These are phyloP conservation scores for Sitobion miscanthi DNA, from an alignment of 1,140 invertebrate species.

Conservation along the genomic window DNA sequence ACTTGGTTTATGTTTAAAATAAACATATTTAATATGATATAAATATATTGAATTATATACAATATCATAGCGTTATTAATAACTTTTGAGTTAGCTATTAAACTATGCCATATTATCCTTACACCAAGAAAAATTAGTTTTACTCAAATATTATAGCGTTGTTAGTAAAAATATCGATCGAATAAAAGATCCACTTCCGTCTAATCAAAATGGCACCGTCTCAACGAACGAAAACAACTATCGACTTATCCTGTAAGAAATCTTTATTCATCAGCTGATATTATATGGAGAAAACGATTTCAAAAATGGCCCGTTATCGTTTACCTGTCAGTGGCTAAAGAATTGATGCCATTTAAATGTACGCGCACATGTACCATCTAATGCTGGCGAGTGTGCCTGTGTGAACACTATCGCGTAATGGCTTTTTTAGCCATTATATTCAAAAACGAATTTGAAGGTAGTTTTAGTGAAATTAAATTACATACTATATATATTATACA, in stretches of 20 bases:
- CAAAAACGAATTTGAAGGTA: background rate
- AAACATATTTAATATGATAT: background rate
- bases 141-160: background rate
- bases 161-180: background rate
- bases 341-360: background rate
- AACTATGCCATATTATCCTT: background rate
- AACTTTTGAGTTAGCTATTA: too few species aligned
- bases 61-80: too few species aligned
- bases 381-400: background rate
- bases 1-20: background rate
- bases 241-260: background rate
- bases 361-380: background rate
- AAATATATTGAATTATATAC: too few species aligned
- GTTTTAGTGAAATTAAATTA: conserved; percentile 20
- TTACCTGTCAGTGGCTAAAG: conserved; percentile 20
- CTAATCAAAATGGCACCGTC: background rate
- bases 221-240: background rate
- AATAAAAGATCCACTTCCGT: background rate
- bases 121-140: background rate
- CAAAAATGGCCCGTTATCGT: conserved; percentile 18
- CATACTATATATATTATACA: background rate
- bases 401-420: background rate
- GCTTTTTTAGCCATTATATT: conserved; percentile 28
- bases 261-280: background rate
- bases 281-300: background rate